phyloP scores from a whole-genome alignment of 2,888 invertebrate genomes.

The Celastrina argiolus region DNA sequence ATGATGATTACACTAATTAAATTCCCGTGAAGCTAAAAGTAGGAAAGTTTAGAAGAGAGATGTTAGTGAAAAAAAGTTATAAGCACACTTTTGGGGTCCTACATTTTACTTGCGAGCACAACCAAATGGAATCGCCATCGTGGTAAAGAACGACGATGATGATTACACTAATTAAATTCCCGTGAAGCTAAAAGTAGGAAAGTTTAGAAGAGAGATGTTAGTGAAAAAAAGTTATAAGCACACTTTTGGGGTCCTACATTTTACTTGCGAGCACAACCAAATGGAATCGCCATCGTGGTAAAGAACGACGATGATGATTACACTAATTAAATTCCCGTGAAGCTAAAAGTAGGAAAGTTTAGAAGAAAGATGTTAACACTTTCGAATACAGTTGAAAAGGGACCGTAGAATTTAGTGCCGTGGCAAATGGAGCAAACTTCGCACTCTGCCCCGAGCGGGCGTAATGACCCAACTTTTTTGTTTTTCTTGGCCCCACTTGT shows the following conservation, averaged over 20 bases:
- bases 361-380: constrained; percentile 49
- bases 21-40: no score
- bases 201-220: constrained; percentile 45
- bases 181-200: constrained; percentile 30
- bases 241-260: no score
- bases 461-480: constrained; percentile 63
- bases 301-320: constrained; percentile 12
- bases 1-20: no score
- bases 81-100: no score
- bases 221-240: no score
- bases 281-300: no score
- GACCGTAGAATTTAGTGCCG: constrained; percentile 36
- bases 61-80: no score
- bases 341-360: constrained; percentile 35
- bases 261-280: no score
- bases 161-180: constrained; percentile 11
- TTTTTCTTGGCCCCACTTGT: constrained; percentile 56
- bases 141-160: no score
- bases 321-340: constrained; percentile 4
- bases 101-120: no score
- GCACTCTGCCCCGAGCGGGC: constrained; percentile 47
- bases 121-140: no score
- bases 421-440: constrained; percentile 55
- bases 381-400: constrained; percentile 46
- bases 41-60: no score